Conservation (phyloP, 2,888 invertebrate species). For the Deroplatys truncata region DNA sequence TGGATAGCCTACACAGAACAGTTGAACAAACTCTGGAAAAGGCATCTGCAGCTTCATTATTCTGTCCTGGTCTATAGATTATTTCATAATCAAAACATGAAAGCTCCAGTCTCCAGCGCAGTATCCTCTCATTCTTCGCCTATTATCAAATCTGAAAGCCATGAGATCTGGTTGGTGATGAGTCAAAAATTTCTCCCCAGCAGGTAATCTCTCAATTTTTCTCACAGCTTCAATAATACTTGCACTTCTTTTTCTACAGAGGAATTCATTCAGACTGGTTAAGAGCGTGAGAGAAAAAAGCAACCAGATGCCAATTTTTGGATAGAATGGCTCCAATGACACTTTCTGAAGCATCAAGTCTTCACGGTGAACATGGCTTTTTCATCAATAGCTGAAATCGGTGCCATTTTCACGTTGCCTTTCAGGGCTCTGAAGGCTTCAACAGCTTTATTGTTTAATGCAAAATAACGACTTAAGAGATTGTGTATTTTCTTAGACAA, state of each 20-base stretch:
- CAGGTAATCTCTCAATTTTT: no score
- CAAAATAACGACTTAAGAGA: not conserved
- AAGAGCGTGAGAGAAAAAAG: not conserved
- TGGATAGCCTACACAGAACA: not conserved
- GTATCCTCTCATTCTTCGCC: not conserved
- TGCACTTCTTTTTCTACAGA: not conserved
- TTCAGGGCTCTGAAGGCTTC: not conserved
- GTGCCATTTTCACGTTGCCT: no score
- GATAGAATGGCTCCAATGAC: constrained; percentile 24
- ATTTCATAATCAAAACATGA: not conserved
- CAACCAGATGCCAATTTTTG: constrained; percentile 23
- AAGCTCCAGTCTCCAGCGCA: not conserved
- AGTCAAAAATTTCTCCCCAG: not conserved
- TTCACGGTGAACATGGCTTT: no score
- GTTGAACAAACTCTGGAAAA: not conserved
- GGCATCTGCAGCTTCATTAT: no score
- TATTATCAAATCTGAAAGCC: no score
- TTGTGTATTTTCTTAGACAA: no score
- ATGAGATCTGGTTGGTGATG: not conserved
- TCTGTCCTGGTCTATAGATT: no score
- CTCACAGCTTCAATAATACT: not conserved
- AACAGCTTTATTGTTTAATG: not conserved
- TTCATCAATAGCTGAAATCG: not conserved
- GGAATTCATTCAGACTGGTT: not conserved
- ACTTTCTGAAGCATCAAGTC: constrained; percentile 30